Percentiles rank a stretch among this genome's conserved stretches.
phyloP scores from a whole-genome alignment of 1,140 invertebrate genomes.

The Trichomalopsis sarcophagae region DNA sequence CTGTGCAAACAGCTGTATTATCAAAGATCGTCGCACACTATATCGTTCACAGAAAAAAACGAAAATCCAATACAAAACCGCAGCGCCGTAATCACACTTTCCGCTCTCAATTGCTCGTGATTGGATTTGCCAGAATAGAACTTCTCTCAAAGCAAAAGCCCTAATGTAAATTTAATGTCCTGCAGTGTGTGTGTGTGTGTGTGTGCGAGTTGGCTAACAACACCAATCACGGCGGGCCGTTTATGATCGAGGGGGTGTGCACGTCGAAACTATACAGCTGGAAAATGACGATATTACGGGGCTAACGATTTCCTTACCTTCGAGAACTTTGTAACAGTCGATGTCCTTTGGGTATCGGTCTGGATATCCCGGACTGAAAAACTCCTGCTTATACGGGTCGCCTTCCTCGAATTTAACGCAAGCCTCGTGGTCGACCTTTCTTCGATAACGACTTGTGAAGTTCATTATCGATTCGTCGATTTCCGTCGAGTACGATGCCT shows the following conservation, averaged over 20 bases:
- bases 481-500: conserved; percentile 20
- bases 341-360: conserved; percentile 82
- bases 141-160: background rate
- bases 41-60: too few species aligned
- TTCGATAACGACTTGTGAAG: conserved; percentile 63
- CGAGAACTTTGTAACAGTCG: conserved; percentile 81
- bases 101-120: too few species aligned
- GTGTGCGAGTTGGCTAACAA: background rate
- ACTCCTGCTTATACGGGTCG: conserved; percentile 77
- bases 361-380: conserved; percentile 86
- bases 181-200: background rate
- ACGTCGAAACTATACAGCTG: background rate
- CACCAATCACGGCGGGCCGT: too few species aligned
- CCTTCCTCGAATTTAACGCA: conserved; percentile 78
- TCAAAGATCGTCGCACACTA: too few species aligned
- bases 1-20: too few species aligned
- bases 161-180: background rate
- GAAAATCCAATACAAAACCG: too few species aligned
- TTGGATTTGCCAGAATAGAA: too few species aligned
- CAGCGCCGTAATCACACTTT: too few species aligned
- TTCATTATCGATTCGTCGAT: conserved; percentile 50
- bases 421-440: conserved; percentile 56
- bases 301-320: background rate
- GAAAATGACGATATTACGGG: too few species aligned
- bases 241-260: too few species aligned